Percentiles rank a stretch among this genome's conserved stretches.
phyloP scores from a whole-genome alignment of 2,113 vertebrate species.

The Hippocampus zosterae region DNA sequence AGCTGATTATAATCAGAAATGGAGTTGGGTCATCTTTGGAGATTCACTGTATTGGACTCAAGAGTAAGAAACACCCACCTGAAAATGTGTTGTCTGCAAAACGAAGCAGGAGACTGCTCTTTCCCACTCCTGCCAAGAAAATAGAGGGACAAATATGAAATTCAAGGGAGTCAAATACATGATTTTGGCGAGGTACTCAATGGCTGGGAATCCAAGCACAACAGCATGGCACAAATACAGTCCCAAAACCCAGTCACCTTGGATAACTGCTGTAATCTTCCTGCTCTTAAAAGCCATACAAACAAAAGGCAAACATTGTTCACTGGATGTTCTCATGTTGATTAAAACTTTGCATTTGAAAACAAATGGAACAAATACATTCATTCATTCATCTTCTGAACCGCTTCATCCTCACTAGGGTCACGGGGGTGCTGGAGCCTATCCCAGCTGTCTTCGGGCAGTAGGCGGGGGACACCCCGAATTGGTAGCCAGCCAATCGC shows the following conservation, averaged over 20 bases:
- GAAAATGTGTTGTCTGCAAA: constrained; percentile 99
- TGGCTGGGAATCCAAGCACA: background rate
- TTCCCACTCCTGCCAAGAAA: constrained; percentile 85
- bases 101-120: constrained; percentile 95
- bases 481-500: too few species aligned
- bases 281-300: background rate
- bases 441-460: too few species aligned
- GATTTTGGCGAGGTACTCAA: background rate
- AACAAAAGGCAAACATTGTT: background rate
- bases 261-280: background rate
- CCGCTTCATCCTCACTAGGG: too few species aligned
- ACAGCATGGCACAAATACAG: background rate
- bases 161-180: constrained; percentile 15
- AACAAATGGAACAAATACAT: background rate
- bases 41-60: background rate
- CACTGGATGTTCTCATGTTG: background rate
- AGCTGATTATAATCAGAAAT: background rate
- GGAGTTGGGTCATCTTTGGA: background rate
- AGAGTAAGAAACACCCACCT: constrained; percentile 71
- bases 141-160: constrained; percentile 33
- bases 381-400: too few species aligned
- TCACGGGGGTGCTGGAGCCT: too few species aligned
- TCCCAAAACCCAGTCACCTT: background rate
- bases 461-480: too few species aligned
- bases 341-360: background rate